These are phyloP conservation scores for Albula glossodonta DNA, from an alignment of 2,113 vertebrate species.

Conservation along the genomic window DNA sequence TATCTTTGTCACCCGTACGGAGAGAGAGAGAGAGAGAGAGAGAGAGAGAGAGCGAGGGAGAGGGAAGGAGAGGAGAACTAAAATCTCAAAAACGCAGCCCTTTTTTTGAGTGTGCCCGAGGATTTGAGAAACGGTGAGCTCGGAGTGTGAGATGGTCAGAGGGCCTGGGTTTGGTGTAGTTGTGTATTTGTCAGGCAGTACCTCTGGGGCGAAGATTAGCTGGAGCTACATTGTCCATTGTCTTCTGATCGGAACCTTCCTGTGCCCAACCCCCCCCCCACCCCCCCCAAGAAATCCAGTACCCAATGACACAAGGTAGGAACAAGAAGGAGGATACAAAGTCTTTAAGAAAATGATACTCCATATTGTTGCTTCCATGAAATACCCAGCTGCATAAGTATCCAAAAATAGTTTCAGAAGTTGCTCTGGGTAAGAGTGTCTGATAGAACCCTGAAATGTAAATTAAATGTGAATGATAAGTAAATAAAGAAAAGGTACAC, in stretches of 20 bases:
- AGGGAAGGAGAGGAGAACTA: constrained; percentile 15
- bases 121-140: not conserved
- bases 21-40: constrained; percentile 21
- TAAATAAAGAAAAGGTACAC: too few relatives aligned
- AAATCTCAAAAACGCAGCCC: constrained; percentile 11
- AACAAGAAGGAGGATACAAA: too few relatives aligned
- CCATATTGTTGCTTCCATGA: too few relatives aligned
- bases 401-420: too few relatives aligned
- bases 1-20: constrained; percentile 65
- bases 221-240: not conserved
- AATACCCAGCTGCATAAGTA: too few relatives aligned
- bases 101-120: not conserved
- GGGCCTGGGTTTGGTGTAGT: not conserved
- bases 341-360: too few relatives aligned
- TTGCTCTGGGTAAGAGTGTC: too few relatives aligned
- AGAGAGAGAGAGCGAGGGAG: not conserved
- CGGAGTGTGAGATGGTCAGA: not conserved
- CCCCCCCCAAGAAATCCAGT: too few relatives aligned
- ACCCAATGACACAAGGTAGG: too few relatives aligned
- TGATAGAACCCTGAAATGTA: too few relatives aligned
- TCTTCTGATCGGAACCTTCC: not conserved
- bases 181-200: not conserved
- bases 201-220: not conserved
- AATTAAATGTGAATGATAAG: too few relatives aligned
- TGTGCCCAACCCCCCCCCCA: too few relatives aligned